phyloP scores from a whole-genome alignment of 1,140 invertebrate genomes.

The Stenopsyche tienmushanensis region DNA sequence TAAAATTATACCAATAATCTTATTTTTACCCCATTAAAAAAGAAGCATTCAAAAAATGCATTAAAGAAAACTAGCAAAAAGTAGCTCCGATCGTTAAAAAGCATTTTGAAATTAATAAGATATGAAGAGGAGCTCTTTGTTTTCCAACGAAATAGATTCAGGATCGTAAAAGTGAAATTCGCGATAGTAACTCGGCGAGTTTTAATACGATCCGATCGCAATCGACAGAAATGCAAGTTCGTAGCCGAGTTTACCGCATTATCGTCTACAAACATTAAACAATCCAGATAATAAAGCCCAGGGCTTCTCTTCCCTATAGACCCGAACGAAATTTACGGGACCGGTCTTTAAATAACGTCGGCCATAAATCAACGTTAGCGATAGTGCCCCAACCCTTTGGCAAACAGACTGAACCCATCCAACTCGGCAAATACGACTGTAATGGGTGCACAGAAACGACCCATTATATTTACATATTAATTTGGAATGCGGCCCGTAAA shows the following conservation, averaged over 20 bases:
- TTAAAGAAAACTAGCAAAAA: too few relatives aligned
- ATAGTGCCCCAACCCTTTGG: constrained; percentile 24
- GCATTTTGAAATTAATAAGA: too few relatives aligned
- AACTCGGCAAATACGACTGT: background rate
- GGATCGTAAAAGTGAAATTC: too few relatives aligned
- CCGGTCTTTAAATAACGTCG: constrained; percentile 14
- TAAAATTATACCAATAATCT: too few relatives aligned
- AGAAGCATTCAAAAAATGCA: too few relatives aligned
- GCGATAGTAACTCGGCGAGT: too few relatives aligned
- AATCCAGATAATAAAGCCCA: background rate
- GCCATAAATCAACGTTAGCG: constrained; percentile 27
- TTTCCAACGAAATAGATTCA: too few relatives aligned
- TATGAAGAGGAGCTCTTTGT: too few relatives aligned
- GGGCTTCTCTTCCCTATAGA: constrained; percentile 3
- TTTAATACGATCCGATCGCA: too few relatives aligned
- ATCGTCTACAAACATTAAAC: background rate
- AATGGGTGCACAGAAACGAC: constrained; percentile 15
- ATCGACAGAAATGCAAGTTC: background rate
- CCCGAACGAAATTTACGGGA: constrained; percentile 18
- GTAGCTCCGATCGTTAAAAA: too few relatives aligned
- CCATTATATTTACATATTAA: background rate
- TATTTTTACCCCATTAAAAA: too few relatives aligned
- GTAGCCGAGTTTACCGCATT: background rate
- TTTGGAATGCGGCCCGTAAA: background rate
- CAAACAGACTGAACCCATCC: constrained; percentile 3